Evolutionary conservation across 2,888 invertebrate genomes (phyloP), one percentile per base, ranked within the genome.

Genomic region (Eupithecia subfuscata): DNA sequence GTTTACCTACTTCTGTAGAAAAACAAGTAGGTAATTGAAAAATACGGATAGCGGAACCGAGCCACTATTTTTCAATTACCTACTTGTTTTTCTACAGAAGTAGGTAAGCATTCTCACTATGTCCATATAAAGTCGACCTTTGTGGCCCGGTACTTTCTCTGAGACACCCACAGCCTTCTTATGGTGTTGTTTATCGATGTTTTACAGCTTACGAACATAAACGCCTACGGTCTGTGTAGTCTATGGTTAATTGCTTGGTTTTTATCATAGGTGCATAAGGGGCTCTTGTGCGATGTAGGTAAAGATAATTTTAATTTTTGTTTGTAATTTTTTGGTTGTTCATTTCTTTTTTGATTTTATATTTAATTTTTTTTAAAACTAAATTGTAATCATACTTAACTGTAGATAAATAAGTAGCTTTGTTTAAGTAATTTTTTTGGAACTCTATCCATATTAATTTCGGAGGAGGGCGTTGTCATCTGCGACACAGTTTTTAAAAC

Each of bases 101-200:
- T 43, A 40, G 40, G 40, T 45, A 64, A 30, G 5, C 14, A 16
- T 63, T 63, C 63, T 63, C 63, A 30, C 30, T 9, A 25, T 64
- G 18, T n/a, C 37, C 37, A 34, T 65, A 64, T 64, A 64, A 34
- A 65, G 65, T 63, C 30, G 40, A 37, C 40, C 43, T 68, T 40
- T 67, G 12, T 45, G 52, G 72, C 67, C 69, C 40, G 70, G 68
- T 72, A 75, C 75, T 78, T 75, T 78, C 78, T 68, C 72, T 67
- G 45, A 73, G 75, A 73, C 74, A 69, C 73, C 73, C 74, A 76
- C 52, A 11, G 25, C 22, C 69, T 76, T 22, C 25, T 65, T 22
- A 40, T 64, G 60, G 69, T 71, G 73, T 74, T 74, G 60, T 75
- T 70, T 77, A 75, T 73, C 37, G 71, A n/a, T 73, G 74, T 73